Base-by-base conservation (phyloP, 2,888 invertebrate genomes). In the Ephialtes manifestator region DNA sequence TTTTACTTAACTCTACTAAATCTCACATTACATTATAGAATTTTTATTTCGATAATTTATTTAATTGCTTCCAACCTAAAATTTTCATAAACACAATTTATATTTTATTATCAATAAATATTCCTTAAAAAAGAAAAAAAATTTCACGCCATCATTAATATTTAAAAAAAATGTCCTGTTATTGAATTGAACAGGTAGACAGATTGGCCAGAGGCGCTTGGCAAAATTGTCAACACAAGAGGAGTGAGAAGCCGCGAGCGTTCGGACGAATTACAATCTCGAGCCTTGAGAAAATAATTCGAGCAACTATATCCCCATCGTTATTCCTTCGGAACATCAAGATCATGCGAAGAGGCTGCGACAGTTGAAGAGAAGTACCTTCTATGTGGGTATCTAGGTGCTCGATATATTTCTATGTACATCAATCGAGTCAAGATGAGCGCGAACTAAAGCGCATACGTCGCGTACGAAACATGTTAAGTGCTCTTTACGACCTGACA, bases 401-500 rank as follows among this genome's bases (percentile, higher is more conserved):
- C 35, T 63, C 60, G 60, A 65, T 65, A 65, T 65, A 43, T 18
- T 39, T 65, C 18, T 39, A n/a, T n/a, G n/a, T n/a, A 43, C 39
- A 39, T 39, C 39, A 43, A 43, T 20, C 65, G 43, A n/a, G n/a
- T 43, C 18, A 20, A 65, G 39, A 18, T 8, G 65, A 39, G 87
- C 89, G 87, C 87, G 35, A 63, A 39, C 20, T 43, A 18, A 65
- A 35, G 65, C 65, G 39, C 85, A 82, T 76, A 89, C 85, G 86
- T 87, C 85, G 85, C 86, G 83, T 86, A 86, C 87, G 86, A 87
- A 87, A 87, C 88, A 88, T 84, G 89, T 88, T 88, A 91, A 90
- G 89, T 88, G 87, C 88, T 89, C 89, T 91, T 90, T 90, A 90
- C 88, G 90, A 90, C 87, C 90, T 90, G 91, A 87, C 90, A 91